Percentiles rank a stretch among this genome's conserved stretches.
phyloP scores from a whole-genome alignment of 2,797 vertebrate species.

The Sebastes hopkinsi region DNA sequence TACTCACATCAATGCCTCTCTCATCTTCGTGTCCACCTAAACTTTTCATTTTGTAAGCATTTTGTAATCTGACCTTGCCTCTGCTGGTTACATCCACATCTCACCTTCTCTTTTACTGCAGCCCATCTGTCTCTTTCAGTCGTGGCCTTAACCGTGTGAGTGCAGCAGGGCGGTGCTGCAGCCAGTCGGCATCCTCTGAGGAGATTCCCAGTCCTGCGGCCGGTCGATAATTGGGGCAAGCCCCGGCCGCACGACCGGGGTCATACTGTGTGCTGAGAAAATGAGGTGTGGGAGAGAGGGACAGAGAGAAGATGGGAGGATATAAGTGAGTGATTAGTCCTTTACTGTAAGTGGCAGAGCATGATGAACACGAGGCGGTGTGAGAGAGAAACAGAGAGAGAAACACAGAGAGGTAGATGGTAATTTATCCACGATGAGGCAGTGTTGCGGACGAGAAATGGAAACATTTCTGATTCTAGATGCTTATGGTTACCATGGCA shows the following conservation, averaged over 20 bases:
- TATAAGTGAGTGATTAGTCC: constrained; percentile 32
- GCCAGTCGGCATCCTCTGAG: constrained; percentile 21
- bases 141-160: neutral
- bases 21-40: neutral
- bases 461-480: neutral
- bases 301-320: neutral
- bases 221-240: constrained; percentile 27
- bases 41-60: neutral
- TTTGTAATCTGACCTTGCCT: neutral
- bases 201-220: neutral
- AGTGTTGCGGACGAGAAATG: neutral
- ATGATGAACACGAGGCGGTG: neutral
- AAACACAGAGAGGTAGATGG: neutral
- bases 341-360: constrained; percentile 15
- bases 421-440: constrained; percentile 28
- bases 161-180: neutral
- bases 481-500: constrained; percentile 25
- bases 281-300: neutral
- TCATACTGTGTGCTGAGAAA: constrained; percentile 2
- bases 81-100: neutral
- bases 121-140: constrained; percentile 7
- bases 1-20: neutral
- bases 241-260: neutral
- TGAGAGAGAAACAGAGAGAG: neutral
- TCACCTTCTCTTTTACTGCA: neutral